A percentile compares a stretch with the other conserved stretches of the same genome.
phyloP scores from a whole-genome alignment of 2,113 vertebrate genomes.

The Nansenia antarctica region DNA sequence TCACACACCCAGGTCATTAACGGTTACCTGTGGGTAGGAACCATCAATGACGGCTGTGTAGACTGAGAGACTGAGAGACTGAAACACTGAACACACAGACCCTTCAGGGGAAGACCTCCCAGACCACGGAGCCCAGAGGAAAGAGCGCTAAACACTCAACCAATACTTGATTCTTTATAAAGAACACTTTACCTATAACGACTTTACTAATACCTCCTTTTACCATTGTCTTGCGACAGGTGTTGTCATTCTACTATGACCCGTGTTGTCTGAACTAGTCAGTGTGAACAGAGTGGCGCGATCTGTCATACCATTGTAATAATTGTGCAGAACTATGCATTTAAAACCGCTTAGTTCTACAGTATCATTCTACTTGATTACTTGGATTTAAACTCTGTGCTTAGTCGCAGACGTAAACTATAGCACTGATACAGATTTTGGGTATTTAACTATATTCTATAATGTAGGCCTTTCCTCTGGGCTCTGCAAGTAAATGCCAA shows the following conservation, averaged over 20 bases:
- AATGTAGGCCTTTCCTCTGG: constrained; percentile 67
- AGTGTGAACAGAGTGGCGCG: too few species aligned
- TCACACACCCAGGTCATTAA: constrained; percentile 68
- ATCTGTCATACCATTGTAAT: too few species aligned
- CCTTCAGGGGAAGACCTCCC: constrained; percentile 45
- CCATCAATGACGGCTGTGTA: constrained; percentile 77
- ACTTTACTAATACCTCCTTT: not conserved
- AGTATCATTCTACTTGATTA: too few species aligned
- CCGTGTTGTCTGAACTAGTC: too few species aligned
- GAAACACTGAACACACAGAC: constrained; percentile 62
- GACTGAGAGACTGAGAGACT: constrained; percentile 51
- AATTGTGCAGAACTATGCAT: too few species aligned
- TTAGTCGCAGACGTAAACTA: too few species aligned
- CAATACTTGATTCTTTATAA: not conserved
- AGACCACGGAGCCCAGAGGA: constrained; percentile 68
- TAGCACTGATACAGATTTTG: too few species aligned
- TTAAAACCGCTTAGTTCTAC: too few species aligned
- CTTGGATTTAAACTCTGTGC: too few species aligned
- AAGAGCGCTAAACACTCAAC: constrained; percentile 51
- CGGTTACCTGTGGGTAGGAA: constrained; percentile 77
- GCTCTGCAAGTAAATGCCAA: constrained; percentile 60
- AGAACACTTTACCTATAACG: not conserved
- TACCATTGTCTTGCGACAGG: too few species aligned
- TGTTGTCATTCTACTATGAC: too few species aligned
- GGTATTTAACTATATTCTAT: too few species aligned